Conservation (phyloP, 1,140 invertebrate genomes). For the Philaenus spumarius region DNA sequence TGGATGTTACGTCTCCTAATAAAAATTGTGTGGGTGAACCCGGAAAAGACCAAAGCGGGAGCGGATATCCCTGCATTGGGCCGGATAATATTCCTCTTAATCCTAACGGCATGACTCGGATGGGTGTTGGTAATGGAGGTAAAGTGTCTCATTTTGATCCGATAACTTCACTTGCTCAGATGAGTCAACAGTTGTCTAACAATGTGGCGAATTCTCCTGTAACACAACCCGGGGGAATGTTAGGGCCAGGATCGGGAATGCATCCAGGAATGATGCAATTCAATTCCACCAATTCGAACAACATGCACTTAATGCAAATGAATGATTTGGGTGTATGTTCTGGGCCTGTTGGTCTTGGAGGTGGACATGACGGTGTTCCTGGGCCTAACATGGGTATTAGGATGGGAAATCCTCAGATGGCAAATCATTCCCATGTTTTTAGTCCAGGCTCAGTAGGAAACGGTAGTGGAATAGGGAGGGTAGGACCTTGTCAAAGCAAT, state of each 20-base stretch:
- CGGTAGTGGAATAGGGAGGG: conserved; percentile 23
- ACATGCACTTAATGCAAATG: conserved; percentile 51
- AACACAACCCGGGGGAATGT: conserved; percentile 37
- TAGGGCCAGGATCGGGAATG: conserved; percentile 36
- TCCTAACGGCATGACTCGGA: conserved; percentile 63
- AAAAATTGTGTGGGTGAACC: conserved; percentile 11
- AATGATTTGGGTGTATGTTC: conserved; percentile 40
- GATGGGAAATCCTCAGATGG: conserved; percentile 34
- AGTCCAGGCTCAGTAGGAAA: conserved; percentile 40
- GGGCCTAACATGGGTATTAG: conserved; percentile 35
- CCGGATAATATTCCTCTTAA: conserved; percentile 76
- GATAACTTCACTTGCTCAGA: conserved; percentile 87
- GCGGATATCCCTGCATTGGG: conserved; percentile 26
- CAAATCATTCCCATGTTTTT: conserved; percentile 28
- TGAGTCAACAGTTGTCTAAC: conserved; percentile 86
- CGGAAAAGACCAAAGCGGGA: conserved; percentile 10
- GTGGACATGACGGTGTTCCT: conserved; percentile 26
- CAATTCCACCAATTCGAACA: conserved; percentile 36
- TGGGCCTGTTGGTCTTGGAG: conserved; percentile 45
- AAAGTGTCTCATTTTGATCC: conserved; percentile 74
- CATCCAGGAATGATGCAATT: conserved; percentile 47
- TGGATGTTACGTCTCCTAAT: conserved; percentile 19
- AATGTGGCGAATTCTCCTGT: conserved; percentile 53
- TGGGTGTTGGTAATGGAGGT: conserved; percentile 39
- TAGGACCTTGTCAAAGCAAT: conserved; percentile 2